These are phyloP conservation scores for Thermophis baileyi DNA, from an alignment of 2,113 vertebrate genomes.

Conservation along the genomic window DNA sequence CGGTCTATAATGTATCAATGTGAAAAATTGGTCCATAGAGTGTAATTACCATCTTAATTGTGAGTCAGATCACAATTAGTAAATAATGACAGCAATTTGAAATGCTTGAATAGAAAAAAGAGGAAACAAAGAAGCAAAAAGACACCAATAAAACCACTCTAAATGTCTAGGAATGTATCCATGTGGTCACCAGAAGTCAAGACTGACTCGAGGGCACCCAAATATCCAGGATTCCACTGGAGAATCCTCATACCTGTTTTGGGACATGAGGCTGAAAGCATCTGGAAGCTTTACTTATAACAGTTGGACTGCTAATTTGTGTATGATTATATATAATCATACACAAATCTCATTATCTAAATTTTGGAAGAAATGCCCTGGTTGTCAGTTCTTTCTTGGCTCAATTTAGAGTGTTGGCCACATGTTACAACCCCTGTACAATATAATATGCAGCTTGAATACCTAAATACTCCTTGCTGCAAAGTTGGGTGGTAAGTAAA, in stretches of 20 bases:
- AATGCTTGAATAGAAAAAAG: background rate
- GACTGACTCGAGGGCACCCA: background rate
- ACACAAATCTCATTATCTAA: background rate
- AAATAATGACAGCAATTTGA: background rate
- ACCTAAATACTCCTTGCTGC: background rate
- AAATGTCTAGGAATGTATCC: background rate
- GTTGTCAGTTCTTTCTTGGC: background rate
- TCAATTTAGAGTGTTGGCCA: background rate
- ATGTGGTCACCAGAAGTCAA: background rate
- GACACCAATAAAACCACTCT: background rate
- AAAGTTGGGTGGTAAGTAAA: background rate
- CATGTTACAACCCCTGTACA: background rate
- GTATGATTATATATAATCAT: background rate
- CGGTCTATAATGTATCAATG: background rate
- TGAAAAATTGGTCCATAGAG: background rate
- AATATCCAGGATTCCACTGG: background rate
- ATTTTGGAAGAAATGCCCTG: background rate
- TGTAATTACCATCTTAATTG: background rate
- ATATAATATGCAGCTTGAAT: background rate
- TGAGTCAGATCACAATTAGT: background rate
- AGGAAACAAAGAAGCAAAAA: background rate
- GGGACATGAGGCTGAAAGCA: background rate
- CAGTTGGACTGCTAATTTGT: background rate
- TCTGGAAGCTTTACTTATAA: background rate
- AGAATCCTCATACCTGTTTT: background rate